A percentile compares a stretch with the other conserved stretches of the same genome.
Evolutionary conservation across 2,888 invertebrate species (phyloP).

Genomic region (Cheilosia urbana): DNA sequence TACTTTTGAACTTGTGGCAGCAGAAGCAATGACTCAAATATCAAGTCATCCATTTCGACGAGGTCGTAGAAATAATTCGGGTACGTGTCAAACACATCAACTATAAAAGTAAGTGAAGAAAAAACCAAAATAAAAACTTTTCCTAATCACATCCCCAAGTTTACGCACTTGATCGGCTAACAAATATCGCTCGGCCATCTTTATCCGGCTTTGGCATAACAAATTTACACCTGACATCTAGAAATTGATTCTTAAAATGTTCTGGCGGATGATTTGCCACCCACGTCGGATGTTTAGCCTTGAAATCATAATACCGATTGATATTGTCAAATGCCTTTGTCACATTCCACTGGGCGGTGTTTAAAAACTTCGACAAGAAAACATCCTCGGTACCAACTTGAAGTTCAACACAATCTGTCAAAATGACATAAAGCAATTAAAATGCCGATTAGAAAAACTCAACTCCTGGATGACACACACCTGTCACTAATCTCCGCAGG

Average conservation of each 20-base stretch:
- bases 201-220: conserved; percentile 81
- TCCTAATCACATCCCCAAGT: not conserved
- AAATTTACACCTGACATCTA: conserved; percentile 79
- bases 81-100: conserved; percentile 81
- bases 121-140: not conserved
- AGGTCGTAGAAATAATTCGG: conserved; percentile 80
- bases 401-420: conserved; percentile 78
- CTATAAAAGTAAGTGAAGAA: conserved; percentile 50
- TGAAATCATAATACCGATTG: conserved; percentile 80
- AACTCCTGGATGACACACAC: conserved; percentile 76
- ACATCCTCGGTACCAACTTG: conserved; percentile 80
- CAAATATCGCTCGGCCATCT: conserved; percentile 78
- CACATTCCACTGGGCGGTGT: conserved; percentile 79
- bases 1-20: conserved; percentile 80
- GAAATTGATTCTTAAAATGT: conserved; percentile 79
- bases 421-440: conserved; percentile 6
- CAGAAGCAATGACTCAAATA: conserved; percentile 81
- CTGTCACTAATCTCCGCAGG: conserved; percentile 78
- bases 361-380: conserved; percentile 80
- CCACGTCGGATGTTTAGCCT: conserved; percentile 80
- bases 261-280: conserved; percentile 79
- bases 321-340: conserved; percentile 78
- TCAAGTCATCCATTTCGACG: conserved; percentile 82
- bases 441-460: not conserved
- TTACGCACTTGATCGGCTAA: conserved; percentile 52